Conservation (phyloP, 2,888 invertebrate species). For the Lepidochrysops patricia region DNA sequence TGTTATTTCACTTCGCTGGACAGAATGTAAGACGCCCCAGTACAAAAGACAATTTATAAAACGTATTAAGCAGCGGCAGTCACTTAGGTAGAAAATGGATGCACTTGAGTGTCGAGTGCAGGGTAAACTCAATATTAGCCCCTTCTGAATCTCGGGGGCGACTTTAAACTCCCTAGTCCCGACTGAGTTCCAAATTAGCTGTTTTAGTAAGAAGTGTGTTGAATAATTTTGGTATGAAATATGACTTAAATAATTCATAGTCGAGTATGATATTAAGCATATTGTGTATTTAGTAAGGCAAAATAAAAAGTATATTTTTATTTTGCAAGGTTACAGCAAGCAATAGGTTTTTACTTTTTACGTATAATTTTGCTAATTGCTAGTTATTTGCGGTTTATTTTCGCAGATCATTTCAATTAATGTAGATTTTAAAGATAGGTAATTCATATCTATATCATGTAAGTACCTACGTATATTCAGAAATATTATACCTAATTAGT, state of each 20-base stretch:
- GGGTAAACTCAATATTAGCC: constrained; percentile 11
- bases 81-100: constrained; percentile 13
- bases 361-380: too few relatives aligned
- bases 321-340: too few relatives aligned
- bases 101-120: constrained; percentile 14
- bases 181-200: constrained; percentile 10
- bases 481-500: background rate
- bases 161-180: background rate
- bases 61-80: constrained; percentile 11
- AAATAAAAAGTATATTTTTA: too few relatives aligned
- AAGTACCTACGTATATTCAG: background rate
- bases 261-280: too few relatives aligned
- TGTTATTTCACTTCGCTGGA: constrained; percentile 6
- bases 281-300: too few relatives aligned
- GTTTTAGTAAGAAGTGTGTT: background rate
- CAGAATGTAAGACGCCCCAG: constrained; percentile 8
- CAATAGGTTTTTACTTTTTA: too few relatives aligned
- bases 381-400: too few relatives aligned
- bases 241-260: too few relatives aligned
- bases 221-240: background rate
- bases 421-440: too few relatives aligned
- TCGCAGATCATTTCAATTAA: too few relatives aligned
- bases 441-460: background rate
- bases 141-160: background rate
- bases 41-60: constrained; percentile 12